Evolutionary conservation across 2,113 vertebrate species (phyloP), one percentile per base, ranked within the genome.

Genomic region (Gobius niger): DNA sequence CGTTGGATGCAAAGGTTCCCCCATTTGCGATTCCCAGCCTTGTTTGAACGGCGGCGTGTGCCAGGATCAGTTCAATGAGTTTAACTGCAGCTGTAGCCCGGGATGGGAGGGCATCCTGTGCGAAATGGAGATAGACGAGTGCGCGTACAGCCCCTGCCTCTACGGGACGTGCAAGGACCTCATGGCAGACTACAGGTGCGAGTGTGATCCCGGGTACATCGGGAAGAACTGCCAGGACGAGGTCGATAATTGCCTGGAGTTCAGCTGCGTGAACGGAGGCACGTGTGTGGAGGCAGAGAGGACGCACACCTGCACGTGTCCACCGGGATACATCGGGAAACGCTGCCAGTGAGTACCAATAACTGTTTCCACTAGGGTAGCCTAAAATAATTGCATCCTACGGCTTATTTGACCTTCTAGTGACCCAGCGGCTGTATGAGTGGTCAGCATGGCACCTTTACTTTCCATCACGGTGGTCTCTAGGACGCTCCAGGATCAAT

Each of bases 41-140:
- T 99, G 98, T 75, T 89, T 89, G 47, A 93, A 98, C 3, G 76
- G 82, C 0, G 95, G 95, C 24, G 76, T 78, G 4, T 99, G 98
- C 34, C 61, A 83, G 41, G 98, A 98, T 77, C 90, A 95, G 50
- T 98, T 98, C 71, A 85, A 97, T 13, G 68, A 91, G 69, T 95
- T 95, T 72, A 70, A 85, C 83, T 98, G 98, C 42, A 72, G 83
- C 81, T 99, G 97, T 72, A 7, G 63, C 0, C 59, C 88, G 0
- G 96, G 95, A 51, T 97, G 96, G 96, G 93, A 83, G 2, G 98
- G 97, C 0, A 68, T 3, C 5, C 83, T 83, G 42, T 99, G 98
- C 12, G 90, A 96, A 81, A 7, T 44, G 0, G 85, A 93, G 42
- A 72, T 90, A 0, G 90, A 98, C 1, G 95, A 97, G 12, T 99